Conservation (phyloP, 2,888 invertebrate species). For the Nasonovia ribisnigri region DNA sequence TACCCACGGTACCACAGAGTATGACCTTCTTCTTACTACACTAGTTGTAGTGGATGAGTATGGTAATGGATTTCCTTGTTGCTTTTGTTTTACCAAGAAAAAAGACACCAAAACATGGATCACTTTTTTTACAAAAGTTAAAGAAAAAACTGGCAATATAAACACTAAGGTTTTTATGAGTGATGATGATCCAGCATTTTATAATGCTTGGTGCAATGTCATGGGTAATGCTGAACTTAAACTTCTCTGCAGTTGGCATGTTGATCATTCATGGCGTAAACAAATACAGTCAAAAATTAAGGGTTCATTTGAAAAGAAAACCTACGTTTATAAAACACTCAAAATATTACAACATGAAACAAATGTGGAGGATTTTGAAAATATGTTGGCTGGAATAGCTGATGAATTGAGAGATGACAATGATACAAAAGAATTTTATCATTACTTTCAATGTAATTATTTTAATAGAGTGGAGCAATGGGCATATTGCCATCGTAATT, state of each 20-base stretch:
- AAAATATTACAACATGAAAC: conserved; percentile 62
- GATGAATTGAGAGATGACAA: conserved; percentile 19
- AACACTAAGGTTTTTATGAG: conserved; percentile 68
- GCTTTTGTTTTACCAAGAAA: conserved; percentile 67
- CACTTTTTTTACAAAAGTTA: conserved; percentile 65
- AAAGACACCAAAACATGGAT: conserved; percentile 62
- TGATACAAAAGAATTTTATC: background rate
- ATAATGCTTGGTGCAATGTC: conserved; percentile 67
- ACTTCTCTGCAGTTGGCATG: conserved; percentile 68
- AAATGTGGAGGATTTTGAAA: conserved; percentile 45
- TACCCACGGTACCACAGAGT: conserved; percentile 68
- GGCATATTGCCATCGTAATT: conserved; percentile 67
- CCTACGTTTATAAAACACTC: conserved; percentile 66
- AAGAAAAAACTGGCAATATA: conserved; percentile 64
- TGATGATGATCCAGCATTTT: conserved; percentile 67
- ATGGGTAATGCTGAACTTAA: conserved; percentile 66
- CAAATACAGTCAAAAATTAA: conserved; percentile 66
- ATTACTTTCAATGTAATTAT: background rate
- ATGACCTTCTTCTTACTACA: conserved; percentile 67
- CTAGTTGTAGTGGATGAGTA: conserved; percentile 67
- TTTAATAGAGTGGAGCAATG: conserved; percentile 58
- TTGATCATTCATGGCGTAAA: conserved; percentile 67
- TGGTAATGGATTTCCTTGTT: conserved; percentile 67
- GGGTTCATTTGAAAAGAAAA: conserved; percentile 64
- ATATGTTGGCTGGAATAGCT: conserved; percentile 13